These are phyloP conservation scores for Leptinotarsa tumamoca DNA, from an alignment of 2,888 invertebrate species.

Conservation along the genomic window DNA sequence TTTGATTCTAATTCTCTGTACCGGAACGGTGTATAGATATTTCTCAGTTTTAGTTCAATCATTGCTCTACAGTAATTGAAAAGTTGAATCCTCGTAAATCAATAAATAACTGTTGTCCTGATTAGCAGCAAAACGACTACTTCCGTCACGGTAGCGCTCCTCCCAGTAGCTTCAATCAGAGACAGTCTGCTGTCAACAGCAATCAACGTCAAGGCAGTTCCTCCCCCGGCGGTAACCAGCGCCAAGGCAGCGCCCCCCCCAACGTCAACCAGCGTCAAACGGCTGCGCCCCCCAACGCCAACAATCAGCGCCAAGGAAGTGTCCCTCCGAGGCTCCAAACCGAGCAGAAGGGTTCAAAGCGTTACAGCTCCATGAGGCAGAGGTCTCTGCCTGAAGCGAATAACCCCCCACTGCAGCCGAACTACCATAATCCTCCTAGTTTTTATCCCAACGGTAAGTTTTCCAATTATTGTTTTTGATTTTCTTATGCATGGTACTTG, in stretches of 20 bases:
- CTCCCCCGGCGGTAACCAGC: background rate
- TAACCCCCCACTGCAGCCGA: conserved; percentile 55
- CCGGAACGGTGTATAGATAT: too few species aligned
- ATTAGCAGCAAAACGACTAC: conserved; percentile 14
- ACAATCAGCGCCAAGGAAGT: conserved; percentile 57
- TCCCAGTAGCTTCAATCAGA: background rate
- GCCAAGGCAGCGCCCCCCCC: background rate
- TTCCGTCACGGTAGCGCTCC: conserved; percentile 3
- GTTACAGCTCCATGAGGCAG: conserved; percentile 71
- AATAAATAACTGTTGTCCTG: background rate
- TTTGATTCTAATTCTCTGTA: too few species aligned
- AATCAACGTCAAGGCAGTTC: conserved; percentile 2
- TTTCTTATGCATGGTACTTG: too few species aligned
- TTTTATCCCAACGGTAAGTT: conserved; percentile 60
- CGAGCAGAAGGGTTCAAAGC: conserved; percentile 69
- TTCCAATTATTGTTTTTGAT: background rate
- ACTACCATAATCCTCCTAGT: conserved; percentile 48
- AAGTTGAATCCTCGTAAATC: too few species aligned
- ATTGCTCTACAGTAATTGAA: too few species aligned
- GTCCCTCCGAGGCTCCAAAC: conserved; percentile 63
- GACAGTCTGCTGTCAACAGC: background rate
- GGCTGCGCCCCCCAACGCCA: background rate
- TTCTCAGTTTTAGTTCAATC: too few species aligned
- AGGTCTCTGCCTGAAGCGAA: conserved; percentile 71
- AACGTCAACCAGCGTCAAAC: background rate